Percentiles rank a stretch among this genome's conserved stretches.
Conservation (phyloP, 2,113 vertebrate genomes). For the Corydoras sp. region DNA sequence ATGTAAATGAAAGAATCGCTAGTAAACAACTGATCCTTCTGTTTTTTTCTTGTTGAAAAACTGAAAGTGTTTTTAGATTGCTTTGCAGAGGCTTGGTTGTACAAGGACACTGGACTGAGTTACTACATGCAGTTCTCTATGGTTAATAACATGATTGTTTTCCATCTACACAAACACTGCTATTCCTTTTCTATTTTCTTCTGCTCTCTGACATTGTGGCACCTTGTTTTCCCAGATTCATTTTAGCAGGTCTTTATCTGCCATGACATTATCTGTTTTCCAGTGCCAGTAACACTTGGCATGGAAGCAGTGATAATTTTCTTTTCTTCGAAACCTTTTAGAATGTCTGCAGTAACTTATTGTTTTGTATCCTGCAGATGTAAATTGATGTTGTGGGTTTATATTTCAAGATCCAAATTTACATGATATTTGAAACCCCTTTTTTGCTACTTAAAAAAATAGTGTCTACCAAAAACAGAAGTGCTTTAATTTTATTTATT, state of each 20-base stretch:
- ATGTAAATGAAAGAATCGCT: too few species aligned
- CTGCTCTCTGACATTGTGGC: neutral
- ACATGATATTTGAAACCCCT: too few species aligned
- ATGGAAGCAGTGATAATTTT: neutral
- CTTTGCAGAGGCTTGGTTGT: neutral
- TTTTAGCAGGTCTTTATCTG: neutral
- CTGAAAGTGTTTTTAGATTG: too few species aligned
- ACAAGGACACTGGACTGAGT: neutral
- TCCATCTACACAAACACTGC: conserved; percentile 3
- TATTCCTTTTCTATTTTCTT: neutral
- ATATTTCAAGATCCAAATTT: too few species aligned
- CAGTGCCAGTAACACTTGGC: neutral
- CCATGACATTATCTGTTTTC: conserved; percentile 2
- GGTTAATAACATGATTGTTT: conserved; percentile 6
- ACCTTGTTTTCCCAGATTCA: conserved; percentile 12
- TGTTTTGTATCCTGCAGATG: too few species aligned
- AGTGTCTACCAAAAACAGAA: too few species aligned
- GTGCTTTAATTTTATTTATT: too few species aligned
- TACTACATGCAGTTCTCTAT: conserved; percentile 9
- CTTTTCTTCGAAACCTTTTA: neutral
- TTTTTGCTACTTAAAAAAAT: too few species aligned
- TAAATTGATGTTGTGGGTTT: too few species aligned
- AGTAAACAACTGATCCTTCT: neutral
- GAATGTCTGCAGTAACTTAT: neutral
- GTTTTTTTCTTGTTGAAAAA: too few species aligned